Evolutionary conservation across 2,113 vertebrate species (phyloP).

Genomic region (Pampusana beccarii): DNA sequence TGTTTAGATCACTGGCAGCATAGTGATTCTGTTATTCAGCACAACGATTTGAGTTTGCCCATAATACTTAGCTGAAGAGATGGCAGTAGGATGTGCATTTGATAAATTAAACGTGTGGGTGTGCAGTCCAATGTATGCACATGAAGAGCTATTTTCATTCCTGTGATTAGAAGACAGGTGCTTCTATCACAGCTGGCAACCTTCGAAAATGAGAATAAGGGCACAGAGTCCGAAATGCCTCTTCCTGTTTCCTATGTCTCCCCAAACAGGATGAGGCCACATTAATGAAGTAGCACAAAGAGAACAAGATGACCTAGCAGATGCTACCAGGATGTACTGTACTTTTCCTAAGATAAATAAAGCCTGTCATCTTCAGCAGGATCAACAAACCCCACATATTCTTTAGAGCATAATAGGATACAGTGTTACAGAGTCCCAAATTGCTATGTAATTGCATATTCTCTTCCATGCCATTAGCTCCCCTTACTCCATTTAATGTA

Average conservation of each 20-base stretch:
- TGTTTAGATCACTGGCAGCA: background rate
- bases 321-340: background rate
- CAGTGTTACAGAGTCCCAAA: background rate
- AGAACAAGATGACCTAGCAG: background rate
- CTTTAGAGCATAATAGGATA: background rate
- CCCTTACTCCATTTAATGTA: background rate
- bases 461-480: background rate
- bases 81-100: background rate
- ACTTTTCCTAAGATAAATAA: background rate
- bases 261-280: background rate
- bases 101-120: background rate
- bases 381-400: background rate
- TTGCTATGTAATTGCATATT: background rate
- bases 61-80: background rate
- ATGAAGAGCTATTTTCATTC: background rate
- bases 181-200: background rate
- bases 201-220: background rate
- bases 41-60: background rate
- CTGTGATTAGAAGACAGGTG: background rate
- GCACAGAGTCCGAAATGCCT: background rate
- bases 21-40: background rate
- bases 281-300: background rate
- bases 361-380: background rate
- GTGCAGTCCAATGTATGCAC: background rate
- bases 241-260: background rate